These are phyloP conservation scores for Acipenser ruthenus DNA, from an alignment of 2,797 vertebrate species.

Conservation along the genomic window DNA sequence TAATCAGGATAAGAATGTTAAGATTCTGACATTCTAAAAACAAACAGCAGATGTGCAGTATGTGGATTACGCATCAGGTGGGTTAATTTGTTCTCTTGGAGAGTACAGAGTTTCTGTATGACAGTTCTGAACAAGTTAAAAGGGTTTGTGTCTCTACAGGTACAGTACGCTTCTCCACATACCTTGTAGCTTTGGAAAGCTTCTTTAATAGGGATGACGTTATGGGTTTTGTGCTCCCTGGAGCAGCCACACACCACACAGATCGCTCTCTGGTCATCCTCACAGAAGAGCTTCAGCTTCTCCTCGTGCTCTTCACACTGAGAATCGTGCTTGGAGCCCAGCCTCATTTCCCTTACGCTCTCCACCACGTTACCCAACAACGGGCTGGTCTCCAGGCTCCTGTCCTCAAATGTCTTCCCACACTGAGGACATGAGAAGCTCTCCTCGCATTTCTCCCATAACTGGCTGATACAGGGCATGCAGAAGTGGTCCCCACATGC, in stretches of 20 bases:
- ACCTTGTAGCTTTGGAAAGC: slow-evolving; percentile 62
- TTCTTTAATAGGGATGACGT: slow-evolving; percentile 57
- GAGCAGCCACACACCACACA: slow-evolving; percentile 64
- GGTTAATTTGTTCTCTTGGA: too few relatives aligned
- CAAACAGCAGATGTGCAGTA: too few relatives aligned
- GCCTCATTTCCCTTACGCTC: slow-evolving; percentile 39
- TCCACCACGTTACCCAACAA: slow-evolving; percentile 60
- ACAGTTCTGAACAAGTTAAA: too few relatives aligned
- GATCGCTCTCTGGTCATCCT: slow-evolving; percentile 61
- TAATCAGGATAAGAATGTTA: too few relatives aligned
- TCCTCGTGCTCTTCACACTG: slow-evolving; percentile 61
- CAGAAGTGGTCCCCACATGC: slow-evolving; percentile 89
- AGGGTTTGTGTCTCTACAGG: too few relatives aligned
- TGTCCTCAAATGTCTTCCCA: not conserved
- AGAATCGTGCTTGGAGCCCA: slow-evolving; percentile 5
- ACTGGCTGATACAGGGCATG: slow-evolving; percentile 59
- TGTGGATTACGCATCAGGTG: too few relatives aligned
- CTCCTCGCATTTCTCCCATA: slow-evolving; percentile 24
- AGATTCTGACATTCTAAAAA: too few relatives aligned
- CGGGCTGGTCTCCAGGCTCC: slow-evolving; percentile 49
- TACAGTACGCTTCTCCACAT: slow-evolving; percentile 1
- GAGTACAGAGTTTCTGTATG: too few relatives aligned
- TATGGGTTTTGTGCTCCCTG: slow-evolving; percentile 58
- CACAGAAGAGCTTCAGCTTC: slow-evolving; percentile 61
- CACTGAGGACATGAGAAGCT: not conserved